A percentile compares a stretch with the other conserved stretches of the same genome.
These are phyloP conservation scores for Salminus brasiliensis DNA, from an alignment of 2,113 vertebrate genomes.

Conservation along the genomic window DNA sequence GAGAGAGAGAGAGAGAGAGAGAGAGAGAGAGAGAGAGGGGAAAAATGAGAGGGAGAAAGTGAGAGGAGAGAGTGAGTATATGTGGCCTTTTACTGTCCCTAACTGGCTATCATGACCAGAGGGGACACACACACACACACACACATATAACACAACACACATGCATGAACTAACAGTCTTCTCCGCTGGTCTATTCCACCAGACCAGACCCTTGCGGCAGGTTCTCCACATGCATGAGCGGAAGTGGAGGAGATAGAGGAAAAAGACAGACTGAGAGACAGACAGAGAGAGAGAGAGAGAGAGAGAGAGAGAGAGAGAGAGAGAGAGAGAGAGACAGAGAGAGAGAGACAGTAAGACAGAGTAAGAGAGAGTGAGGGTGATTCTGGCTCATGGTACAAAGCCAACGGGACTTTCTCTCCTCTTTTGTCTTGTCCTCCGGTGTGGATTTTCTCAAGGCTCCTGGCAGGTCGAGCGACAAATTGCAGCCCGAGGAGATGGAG, in stretches of 20 bases:
- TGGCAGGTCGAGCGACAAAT: slow-evolving; percentile 81
- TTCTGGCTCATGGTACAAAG: slow-evolving; percentile 42
- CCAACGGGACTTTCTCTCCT: slow-evolving; percentile 64
- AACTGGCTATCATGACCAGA: slow-evolving; percentile 50
- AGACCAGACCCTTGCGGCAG: slow-evolving; percentile 16
- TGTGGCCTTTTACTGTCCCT: background rate
- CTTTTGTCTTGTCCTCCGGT: slow-evolving; percentile 70
- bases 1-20: slow-evolving; percentile 32
- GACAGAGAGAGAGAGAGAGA: too few species aligned
- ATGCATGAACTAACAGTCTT: slow-evolving; percentile 28
- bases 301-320: slow-evolving; percentile 17
- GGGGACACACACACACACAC: slow-evolving; percentile 10
- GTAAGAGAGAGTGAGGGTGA: slow-evolving; percentile 24
- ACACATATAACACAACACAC: slow-evolving; percentile 29
- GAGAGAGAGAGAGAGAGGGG: slow-evolving; percentile 3
- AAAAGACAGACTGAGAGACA: background rate
- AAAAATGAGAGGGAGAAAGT: background rate
- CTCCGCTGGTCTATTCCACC: slow-evolving; percentile 6
- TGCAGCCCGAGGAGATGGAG: slow-evolving; percentile 63
- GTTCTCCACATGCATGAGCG: slow-evolving; percentile 41
- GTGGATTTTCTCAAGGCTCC: slow-evolving; percentile 78
- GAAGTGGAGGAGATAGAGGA: background rate
- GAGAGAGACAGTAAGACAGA: too few species aligned
- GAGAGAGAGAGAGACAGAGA: background rate
- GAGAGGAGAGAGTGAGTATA: slow-evolving; percentile 37